phyloP scores from a whole-genome alignment of 2,888 invertebrate species.

The Cephus pygmeus region DNA sequence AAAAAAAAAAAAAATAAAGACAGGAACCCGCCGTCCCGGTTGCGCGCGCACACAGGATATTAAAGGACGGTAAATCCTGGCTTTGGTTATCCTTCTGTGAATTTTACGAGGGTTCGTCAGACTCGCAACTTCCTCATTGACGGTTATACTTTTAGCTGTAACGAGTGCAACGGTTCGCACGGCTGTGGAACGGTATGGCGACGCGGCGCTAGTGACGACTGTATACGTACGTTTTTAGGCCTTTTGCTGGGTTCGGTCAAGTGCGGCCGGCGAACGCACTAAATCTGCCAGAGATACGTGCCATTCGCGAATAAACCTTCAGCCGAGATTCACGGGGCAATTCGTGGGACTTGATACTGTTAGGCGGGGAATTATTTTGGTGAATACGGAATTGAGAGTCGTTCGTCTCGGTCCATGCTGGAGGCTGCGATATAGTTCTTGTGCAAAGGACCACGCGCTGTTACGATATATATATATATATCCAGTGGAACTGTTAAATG shows the following conservation, averaged over 20 bases:
- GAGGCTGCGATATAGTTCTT: background rate
- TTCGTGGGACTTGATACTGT: slow-evolving; percentile 54
- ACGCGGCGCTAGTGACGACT: background rate
- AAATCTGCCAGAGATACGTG: slow-evolving; percentile 54
- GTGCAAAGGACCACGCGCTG: too few relatives aligned
- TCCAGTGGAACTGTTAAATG: slow-evolving; percentile 18
- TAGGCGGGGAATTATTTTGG: slow-evolving; percentile 47
- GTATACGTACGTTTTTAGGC: too few relatives aligned
- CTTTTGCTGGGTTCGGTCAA: slow-evolving; percentile 40
- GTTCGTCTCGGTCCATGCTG: slow-evolving; percentile 36
- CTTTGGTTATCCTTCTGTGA: background rate
- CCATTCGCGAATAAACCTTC: slow-evolving; percentile 49
- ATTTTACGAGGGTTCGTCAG: background rate
- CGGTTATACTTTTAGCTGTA: background rate
- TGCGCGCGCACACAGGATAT: too few relatives aligned
- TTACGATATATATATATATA: background rate
- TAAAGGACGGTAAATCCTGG: too few relatives aligned
- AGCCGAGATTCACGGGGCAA: slow-evolving; percentile 50
- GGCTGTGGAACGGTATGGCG: too few relatives aligned
- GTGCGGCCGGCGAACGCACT: slow-evolving; percentile 51
- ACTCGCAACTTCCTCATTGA: background rate
- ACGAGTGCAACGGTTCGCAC: too few relatives aligned
- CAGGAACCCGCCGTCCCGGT: too few relatives aligned
- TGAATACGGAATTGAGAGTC: slow-evolving; percentile 45
- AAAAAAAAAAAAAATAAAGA: too few relatives aligned